Base-by-base conservation (phyloP, 2,797 vertebrate species). In the Pelodytes ibericus region DNA sequence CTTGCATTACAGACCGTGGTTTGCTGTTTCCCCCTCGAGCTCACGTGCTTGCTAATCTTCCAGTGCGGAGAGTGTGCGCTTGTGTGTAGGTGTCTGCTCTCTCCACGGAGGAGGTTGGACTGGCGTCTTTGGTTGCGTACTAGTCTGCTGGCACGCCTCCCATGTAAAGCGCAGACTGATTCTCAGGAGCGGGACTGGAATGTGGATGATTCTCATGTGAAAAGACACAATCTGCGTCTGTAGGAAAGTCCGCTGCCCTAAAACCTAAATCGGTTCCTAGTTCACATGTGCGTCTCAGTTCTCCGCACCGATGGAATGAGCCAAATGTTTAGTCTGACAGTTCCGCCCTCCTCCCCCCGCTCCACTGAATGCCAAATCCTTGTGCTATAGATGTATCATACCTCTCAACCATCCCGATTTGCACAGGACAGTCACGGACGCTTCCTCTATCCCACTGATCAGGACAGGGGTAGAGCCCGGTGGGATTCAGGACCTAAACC, bases 71-170 rank as follows among this genome's bases (percentile, higher is more conserved):
- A 39, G 29, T 5, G 29, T 72, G 29, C 25, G 27, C 56, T 33
- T 29, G 36, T 49, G 27, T 36, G 47, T 69, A 72, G 75, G 75
- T 77, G 75, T 77, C 61, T 22, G 26, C 62, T 72, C 69, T 72
- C 69, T 72, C 51, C 27, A 25, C 25, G 56, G 75, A 72, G 33
- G 69, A 29, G 31, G 20, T 77, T 60, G 61, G 69, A 57, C 24
- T 0, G 39, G 15, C 29, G 36, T 53, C n/a, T 36, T 11, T 4
- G 26, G 27, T 66, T 67, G 75, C 69, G 61, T 66, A 36, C 49
- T 77, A 60, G 75, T 72, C 69, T 77, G 75, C 75, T 77, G 75
- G 75, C 75, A 18, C 2, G 6, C 10, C 47, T 71, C 67, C 68
- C 33, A 11, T 39, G 13, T 59, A 47, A 29, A 47, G 75, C 68